These are phyloP conservation scores for Oryzaephilus surinamensis DNA, from an alignment of 1,140 invertebrate species.

Conservation along the genomic window DNA sequence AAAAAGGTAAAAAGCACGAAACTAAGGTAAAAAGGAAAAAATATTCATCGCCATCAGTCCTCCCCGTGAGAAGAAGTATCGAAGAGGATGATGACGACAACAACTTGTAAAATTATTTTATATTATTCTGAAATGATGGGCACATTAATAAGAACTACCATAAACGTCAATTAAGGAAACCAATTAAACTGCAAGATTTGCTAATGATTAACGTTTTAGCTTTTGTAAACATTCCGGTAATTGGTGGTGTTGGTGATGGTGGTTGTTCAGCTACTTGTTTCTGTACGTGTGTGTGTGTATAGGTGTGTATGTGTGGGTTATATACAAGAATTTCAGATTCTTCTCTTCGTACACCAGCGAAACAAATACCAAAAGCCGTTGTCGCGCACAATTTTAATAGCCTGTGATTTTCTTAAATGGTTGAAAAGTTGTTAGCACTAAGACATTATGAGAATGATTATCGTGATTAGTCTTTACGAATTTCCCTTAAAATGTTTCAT, in stretches of 20 bases:
- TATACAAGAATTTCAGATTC: too few relatives aligned
- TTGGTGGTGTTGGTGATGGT: constrained; percentile 18
- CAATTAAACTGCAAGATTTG: constrained; percentile 30
- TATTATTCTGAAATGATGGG: constrained; percentile 16
- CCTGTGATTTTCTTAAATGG: constrained; percentile 36
- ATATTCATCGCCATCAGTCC: too few relatives aligned
- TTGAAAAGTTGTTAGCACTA: constrained; percentile 36
- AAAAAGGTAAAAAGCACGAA: too few relatives aligned
- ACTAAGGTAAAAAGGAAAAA: too few relatives aligned
- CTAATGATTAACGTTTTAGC: constrained; percentile 30
- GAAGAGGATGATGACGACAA: too few relatives aligned
- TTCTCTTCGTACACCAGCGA: too few relatives aligned
- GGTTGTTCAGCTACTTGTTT: background rate
- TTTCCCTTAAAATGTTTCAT: constrained; percentile 31
- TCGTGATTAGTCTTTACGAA: constrained; percentile 34
- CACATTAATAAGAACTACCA: constrained; percentile 27
- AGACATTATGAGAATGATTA: constrained; percentile 34
- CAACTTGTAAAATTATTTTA: too few relatives aligned
- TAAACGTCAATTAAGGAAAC: constrained; percentile 32
- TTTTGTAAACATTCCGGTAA: constrained; percentile 29
- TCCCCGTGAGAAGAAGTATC: too few relatives aligned
- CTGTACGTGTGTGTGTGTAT: too few relatives aligned
- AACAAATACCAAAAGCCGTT: constrained; percentile 26
- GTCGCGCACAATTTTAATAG: constrained; percentile 34
- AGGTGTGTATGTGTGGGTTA: too few relatives aligned